phyloP scores from a whole-genome alignment of 2,888 invertebrate genomes.

The Epistrophe eligans region DNA sequence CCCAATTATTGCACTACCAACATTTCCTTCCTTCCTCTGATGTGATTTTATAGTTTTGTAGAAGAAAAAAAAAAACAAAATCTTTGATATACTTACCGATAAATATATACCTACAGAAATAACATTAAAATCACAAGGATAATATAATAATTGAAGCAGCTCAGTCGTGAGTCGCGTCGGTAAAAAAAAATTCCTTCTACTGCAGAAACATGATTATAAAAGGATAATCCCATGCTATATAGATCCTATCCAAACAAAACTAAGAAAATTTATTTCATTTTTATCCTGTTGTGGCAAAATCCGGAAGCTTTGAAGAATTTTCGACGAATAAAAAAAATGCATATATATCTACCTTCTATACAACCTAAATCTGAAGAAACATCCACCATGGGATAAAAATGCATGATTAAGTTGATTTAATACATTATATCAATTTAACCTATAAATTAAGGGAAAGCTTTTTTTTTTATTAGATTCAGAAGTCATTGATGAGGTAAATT shows the following conservation, averaged over 20 bases:
- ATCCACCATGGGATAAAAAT: neutral
- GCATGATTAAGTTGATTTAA: conserved; percentile 11
- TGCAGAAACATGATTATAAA: conserved; percentile 27
- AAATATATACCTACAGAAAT: neutral
- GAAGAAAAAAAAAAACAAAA: neutral
- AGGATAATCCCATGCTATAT: conserved; percentile 11
- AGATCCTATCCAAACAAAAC: conserved; percentile 16
- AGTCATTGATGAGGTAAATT: neutral
- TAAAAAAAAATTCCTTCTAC: neutral
- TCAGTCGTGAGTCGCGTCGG: too few relatives aligned
- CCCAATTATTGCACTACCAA: neutral
- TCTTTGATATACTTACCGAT: neutral
- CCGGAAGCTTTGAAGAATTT: conserved; percentile 1
- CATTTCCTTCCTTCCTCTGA: neutral
- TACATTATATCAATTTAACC: neutral
- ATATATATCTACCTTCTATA: too few relatives aligned
- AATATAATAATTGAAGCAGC: conserved; percentile 2
- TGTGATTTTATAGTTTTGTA: neutral
- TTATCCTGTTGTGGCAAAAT: neutral
- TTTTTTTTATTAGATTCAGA: neutral
- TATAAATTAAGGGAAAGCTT: neutral
- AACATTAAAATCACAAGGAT: conserved; percentile 1
- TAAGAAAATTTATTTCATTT: conserved; percentile 22
- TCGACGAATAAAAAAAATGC: neutral
- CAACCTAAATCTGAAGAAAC: too few relatives aligned